A percentile compares a stretch with the other conserved stretches of the same genome.
These are phyloP conservation scores for Crenichthys baileyi DNA, from an alignment of 2,797 vertebrate genomes.

Conservation along the genomic window DNA sequence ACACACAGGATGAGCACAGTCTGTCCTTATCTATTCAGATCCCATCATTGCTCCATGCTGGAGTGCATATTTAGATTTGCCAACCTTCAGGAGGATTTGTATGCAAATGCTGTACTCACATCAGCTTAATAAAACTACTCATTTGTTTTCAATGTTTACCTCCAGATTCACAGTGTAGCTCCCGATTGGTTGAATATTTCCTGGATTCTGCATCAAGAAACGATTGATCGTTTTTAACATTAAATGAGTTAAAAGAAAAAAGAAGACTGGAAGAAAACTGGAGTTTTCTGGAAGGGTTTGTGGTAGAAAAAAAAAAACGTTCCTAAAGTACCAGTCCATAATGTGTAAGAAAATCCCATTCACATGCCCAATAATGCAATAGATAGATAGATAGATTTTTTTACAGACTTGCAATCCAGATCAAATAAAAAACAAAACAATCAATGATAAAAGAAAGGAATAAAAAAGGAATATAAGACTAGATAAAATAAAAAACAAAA, in stretches of 20 bases:
- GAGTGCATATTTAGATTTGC: conserved; percentile 8
- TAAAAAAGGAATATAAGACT: no score
- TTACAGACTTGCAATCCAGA: no score
- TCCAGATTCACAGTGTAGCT: neutral
- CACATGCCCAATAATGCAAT: neutral
- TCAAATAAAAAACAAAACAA: no score
- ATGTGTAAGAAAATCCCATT: neutral
- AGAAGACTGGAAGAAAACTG: neutral
- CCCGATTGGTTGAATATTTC: neutral
- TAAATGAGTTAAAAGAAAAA: neutral
- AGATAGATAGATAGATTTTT: neutral
- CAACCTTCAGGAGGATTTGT: neutral
- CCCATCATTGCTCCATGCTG: conserved; percentile 18
- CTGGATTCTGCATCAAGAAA: neutral
- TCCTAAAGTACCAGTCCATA: neutral
- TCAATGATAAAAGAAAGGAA: no score
- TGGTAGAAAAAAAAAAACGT: neutral
- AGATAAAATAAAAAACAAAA: no score
- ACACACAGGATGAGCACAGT: conserved; percentile 45
- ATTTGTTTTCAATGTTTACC: conserved; percentile 8
- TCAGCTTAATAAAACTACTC: conserved; percentile 14
- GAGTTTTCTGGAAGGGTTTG: no score
- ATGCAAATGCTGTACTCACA: conserved; percentile 5
- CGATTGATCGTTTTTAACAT: neutral
- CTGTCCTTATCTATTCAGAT: conserved; percentile 46